Evolutionary conservation across 2,888 invertebrate genomes (phyloP).

Genomic region (Harpalus rufipes): DNA sequence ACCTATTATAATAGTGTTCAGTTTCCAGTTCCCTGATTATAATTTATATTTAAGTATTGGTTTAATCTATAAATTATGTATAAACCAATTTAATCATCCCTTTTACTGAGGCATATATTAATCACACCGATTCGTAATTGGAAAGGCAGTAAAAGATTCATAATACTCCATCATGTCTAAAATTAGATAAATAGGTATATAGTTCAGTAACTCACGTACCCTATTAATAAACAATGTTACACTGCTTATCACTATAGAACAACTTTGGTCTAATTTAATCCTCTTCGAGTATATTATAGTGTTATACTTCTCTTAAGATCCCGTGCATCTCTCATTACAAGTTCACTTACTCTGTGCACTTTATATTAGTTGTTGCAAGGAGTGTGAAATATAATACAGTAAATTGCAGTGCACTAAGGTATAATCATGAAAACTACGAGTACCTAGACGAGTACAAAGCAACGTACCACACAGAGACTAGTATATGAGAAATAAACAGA

Average conservation of each 20-base stretch:
- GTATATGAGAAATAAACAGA: no score
- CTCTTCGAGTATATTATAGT: background rate
- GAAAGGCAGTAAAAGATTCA: background rate
- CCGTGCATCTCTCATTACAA: background rate
- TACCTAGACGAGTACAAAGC: no score
- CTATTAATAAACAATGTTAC: constrained; percentile 4
- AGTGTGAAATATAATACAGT: constrained; percentile 27
- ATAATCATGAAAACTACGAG: background rate
- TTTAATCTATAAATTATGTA: no score
- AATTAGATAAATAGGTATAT: constrained; percentile 5
- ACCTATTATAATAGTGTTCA: no score
- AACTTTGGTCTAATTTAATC: constrained; percentile 3
- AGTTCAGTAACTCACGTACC: background rate
- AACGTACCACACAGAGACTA: no score
- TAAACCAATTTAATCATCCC: background rate
- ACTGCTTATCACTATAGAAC: background rate
- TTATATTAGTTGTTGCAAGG: constrained; percentile 11
- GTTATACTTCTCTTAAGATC: background rate
- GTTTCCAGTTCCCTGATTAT: no score
- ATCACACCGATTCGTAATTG: background rate
- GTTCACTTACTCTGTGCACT: background rate
- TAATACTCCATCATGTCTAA: background rate
- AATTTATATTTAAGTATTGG: no score
- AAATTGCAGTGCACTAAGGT: constrained; percentile 9
- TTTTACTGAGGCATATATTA: background rate